phyloP scores from a whole-genome alignment of 1,140 invertebrate species.

The Drosophila mayri region DNA sequence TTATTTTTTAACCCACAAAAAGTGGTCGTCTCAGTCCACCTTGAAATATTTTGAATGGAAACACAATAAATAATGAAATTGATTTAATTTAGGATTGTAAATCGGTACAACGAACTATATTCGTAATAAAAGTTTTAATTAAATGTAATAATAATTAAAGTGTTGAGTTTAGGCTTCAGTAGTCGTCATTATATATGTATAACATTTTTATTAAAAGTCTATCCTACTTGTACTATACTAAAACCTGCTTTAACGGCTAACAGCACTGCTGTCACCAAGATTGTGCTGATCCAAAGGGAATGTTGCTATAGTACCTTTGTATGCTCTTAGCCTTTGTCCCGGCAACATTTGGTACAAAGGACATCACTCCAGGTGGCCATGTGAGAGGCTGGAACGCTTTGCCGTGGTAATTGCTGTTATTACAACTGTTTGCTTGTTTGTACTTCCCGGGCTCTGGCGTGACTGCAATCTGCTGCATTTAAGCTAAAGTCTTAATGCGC shows the following conservation, averaged over 20 bases:
- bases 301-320: conserved; percentile 55
- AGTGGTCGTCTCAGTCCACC: not conserved
- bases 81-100: not conserved
- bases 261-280: not conserved
- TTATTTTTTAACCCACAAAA: conserved; percentile 51
- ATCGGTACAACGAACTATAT: not conserved
- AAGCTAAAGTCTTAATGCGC: conserved; percentile 79
- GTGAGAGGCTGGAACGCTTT: conserved; percentile 24
- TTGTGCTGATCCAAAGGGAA: conserved; percentile 15
- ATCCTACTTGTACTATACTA: not conserved
- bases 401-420: conserved; percentile 63
- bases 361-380: conserved; percentile 21
- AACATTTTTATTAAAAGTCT: not conserved
- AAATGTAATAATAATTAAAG: not conserved
- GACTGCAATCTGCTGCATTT: conserved; percentile 52
- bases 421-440: conserved; percentile 46
- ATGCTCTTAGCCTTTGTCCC: conserved; percentile 41
- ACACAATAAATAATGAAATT: not conserved
- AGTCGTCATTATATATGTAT: not conserved
- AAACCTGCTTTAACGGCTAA: not conserved
- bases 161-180: not conserved
- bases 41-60: conserved; percentile 15
- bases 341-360: conserved; percentile 17
- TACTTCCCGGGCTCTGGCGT: conserved; percentile 8
- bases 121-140: not conserved